Base-by-base conservation (phyloP, 1,140 invertebrate species). In the Trypoxylus dichotomus region DNA sequence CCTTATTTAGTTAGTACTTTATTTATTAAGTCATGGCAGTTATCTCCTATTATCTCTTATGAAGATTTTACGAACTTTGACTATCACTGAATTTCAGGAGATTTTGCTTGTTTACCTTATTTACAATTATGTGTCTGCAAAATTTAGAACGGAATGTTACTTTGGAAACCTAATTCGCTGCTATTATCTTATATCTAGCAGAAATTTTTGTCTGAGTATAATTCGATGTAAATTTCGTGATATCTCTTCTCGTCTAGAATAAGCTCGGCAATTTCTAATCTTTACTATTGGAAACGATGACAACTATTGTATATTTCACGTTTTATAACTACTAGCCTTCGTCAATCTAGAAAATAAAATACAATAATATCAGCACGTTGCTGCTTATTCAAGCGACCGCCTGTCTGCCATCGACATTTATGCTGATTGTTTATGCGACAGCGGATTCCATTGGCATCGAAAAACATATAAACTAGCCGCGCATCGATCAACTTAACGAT, bases 401-500 rank as follows among this genome's bases (percentile, higher is more conserved):
- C 60, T 32, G 15, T 74, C 41, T 32, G n/a, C 41, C 15, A 74
- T 15, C 72, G 72, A 74, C 72, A 43, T 74, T 74, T 41, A 74
- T 74, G 41, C 72, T 13, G 60, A 68, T 68, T 68, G 60, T 68
- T 68, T 68, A 68, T 68, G 60, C 60, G 60, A 68, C 60, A 29
- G 60, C 27, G 60, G 60, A 68, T 68, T 24, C 60, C 60, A 68
- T 68, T 24, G 60, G 60, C 60, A 68, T 42, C 72, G 63, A n/a
- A n/a, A 37, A 74, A 41, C 41, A 74, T 41, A 74, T 43, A 43
- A 41, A 74, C 32, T 74, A 21, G 41, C 41, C 41, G 41, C 72
- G 72, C 72, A 78, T 75, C 77, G 47, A 78, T 78, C 77, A 75
- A 78, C 74, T 75, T 78, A 78, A 78, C 77, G 77, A 78, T 78